Evolutionary conservation across 2,113 vertebrate genomes (phyloP), one percentile per base, ranked within the genome.

Genomic region (Hippocampus mohnikei): DNA sequence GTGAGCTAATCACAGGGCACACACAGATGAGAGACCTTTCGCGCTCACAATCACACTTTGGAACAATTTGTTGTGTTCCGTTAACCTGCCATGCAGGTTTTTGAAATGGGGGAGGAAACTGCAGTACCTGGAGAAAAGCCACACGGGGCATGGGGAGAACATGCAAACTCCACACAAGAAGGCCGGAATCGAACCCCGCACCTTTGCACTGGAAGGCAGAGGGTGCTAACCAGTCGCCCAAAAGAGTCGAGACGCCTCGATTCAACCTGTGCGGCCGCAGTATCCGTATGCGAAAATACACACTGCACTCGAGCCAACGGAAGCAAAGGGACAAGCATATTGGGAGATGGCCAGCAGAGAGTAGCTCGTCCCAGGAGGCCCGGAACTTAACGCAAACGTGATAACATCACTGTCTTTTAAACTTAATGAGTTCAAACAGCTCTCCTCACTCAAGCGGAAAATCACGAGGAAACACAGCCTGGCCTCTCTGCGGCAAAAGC

Each of bases 341-440:
- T 66, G 66, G 77, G 69, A 78, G 42, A 27, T 29, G 41, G 59
- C 70, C 20, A 53, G 55, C 62, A 61, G 9, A 62, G 76, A 61
- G 64, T 53, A 50, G 71, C 56, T 10, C 23, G n/a, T 74, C 58
- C 63, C 75, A 59, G 18, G 72, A 74, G 60, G 8, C 70, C 56
- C 40, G 15, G 15, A 42, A 68, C 48, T 56, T 16, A 68, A 16
- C 77, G 63, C 75, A 63, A 63, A 71, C 55, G 75, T 80, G 74
- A 84, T 75, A 75, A 71, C 79, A 75, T 71, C 58, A 40, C 53
- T 67, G 67, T 72, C 79, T 78, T 85, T 85, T 83, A 78, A 82
- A 82, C 83, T 71, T 85, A 86, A 89, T 81, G 71, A 79, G 79
- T 84, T 83, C 73, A 80, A 85, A 86, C 80, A 78, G 53, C 70